A percentile compares a stretch with the other conserved stretches of the same genome.
Evolutionary conservation across 30 jellyfish, hydroid and myxozoan species (phyloP).

Genomic region (Aurelia sp.): DNA sequence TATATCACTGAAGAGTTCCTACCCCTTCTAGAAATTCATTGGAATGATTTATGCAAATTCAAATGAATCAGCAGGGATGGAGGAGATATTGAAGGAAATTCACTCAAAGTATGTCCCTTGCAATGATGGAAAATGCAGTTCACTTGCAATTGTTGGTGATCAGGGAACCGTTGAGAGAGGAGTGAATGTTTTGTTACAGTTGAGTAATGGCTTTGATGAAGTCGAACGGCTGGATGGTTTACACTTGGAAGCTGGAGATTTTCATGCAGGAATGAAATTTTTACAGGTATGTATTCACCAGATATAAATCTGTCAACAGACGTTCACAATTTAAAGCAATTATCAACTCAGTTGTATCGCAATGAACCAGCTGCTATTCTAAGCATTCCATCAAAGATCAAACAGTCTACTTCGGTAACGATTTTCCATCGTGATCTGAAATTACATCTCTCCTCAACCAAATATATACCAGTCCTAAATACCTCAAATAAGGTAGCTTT

Average conservation of each 20-base stretch:
- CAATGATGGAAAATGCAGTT: neutral
- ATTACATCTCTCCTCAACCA: too few species aligned
- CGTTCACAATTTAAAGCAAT: slow-evolving; percentile 10
- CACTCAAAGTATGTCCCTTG: slow-evolving; percentile 21
- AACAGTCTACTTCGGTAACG: too few species aligned
- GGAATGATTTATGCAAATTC: slow-evolving; percentile 15
- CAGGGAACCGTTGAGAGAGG: slow-evolving; percentile 30
- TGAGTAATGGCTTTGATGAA: slow-evolving; percentile 25
- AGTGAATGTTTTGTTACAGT: slow-evolving; percentile 13
- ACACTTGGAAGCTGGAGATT: slow-evolving; percentile 31
- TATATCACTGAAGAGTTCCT: neutral
- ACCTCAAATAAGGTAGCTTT: too few species aligned
- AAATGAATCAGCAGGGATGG: slow-evolving; percentile 39
- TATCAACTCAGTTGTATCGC: neutral
- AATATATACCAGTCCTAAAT: too few species aligned
- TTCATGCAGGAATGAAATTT: slow-evolving; percentile 45
- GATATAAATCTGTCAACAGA: slow-evolving; percentile 3
- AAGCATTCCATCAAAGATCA: too few species aligned
- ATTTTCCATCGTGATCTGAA: too few species aligned
- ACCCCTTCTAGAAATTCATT: slow-evolving; percentile 5
- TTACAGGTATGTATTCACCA: slow-evolving; percentile 20
- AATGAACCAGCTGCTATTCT: neutral
- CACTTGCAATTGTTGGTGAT: slow-evolving; percentile 46
- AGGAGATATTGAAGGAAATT: slow-evolving; percentile 24
- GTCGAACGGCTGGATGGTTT: slow-evolving; percentile 27